Percentiles rank a stretch among this genome's conserved stretches.
Conservation (phyloP, 2,113 vertebrate genomes). For the Mellivora capensis region DNA sequence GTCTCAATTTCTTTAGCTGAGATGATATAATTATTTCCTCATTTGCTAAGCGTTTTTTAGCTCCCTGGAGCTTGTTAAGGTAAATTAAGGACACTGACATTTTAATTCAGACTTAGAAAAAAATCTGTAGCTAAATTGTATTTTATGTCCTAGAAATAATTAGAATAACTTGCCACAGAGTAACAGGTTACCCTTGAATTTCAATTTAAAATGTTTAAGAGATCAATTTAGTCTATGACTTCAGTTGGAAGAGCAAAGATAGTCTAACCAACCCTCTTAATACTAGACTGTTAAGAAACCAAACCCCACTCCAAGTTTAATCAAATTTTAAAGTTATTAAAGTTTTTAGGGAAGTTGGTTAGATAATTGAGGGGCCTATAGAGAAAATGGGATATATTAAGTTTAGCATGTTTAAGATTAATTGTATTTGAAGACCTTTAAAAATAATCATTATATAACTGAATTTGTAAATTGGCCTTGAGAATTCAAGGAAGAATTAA, state of each 20-base stretch:
- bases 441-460: not conserved
- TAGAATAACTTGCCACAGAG: not conserved
- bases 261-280: not conserved
- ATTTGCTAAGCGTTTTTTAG: not conserved
- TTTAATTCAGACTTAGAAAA: conserved; percentile 33
- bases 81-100: not conserved
- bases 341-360: not conserved
- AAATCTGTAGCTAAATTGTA: not conserved
- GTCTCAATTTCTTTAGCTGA: not conserved
- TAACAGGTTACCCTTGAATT: not conserved
- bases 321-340: not conserved
- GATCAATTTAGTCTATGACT: not conserved
- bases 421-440: not conserved
- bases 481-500: not conserved
- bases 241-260: not conserved
- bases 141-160: not conserved
- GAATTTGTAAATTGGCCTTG: not conserved
- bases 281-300: not conserved
- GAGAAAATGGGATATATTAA: not conserved
- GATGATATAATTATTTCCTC: not conserved
- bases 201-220: conserved; percentile 29
- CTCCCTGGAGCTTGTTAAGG: not conserved
- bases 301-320: not conserved
- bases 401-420: not conserved
- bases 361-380: not conserved